These are phyloP conservation scores for Copidosoma floridanum DNA, from an alignment of 1,140 invertebrate species.

Conservation along the genomic window DNA sequence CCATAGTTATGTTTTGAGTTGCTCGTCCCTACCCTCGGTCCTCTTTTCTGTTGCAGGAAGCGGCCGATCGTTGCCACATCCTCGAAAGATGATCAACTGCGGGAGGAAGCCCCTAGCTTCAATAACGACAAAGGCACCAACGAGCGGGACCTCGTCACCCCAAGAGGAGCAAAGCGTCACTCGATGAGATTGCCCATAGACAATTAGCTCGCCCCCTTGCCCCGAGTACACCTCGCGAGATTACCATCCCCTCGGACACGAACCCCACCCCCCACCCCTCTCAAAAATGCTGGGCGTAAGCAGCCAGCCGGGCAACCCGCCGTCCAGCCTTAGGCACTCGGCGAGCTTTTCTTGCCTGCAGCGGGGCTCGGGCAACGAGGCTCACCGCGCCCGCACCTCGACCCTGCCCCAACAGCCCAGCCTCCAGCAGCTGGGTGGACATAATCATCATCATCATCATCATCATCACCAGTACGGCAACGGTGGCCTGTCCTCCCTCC, in stretches of 20 bases:
- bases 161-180: not conserved
- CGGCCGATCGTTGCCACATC: not conserved
- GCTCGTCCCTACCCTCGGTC: constrained; percentile 49
- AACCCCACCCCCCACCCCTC: not conserved
- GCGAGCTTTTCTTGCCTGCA: constrained; percentile 59
- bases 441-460: constrained; percentile 27
- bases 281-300: constrained; percentile 52
- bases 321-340: constrained; percentile 56
- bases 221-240: no score
- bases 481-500: constrained; percentile 22
- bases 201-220: no score
- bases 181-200: no score
- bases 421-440: constrained; percentile 38
- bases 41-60: constrained; percentile 51
- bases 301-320: constrained; percentile 52
- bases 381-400: constrained; percentile 55
- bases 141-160: not conserved
- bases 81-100: constrained; percentile 7
- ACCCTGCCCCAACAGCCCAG: constrained; percentile 53
- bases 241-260: no score
- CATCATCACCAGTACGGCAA: constrained; percentile 36
- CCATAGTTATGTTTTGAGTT: constrained; percentile 45
- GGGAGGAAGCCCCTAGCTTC: not conserved
- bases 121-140: not conserved
- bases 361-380: constrained; percentile 45